Base-by-base conservation (phyloP, 2,888 invertebrate species). In the Diarsia mendica region DNA sequence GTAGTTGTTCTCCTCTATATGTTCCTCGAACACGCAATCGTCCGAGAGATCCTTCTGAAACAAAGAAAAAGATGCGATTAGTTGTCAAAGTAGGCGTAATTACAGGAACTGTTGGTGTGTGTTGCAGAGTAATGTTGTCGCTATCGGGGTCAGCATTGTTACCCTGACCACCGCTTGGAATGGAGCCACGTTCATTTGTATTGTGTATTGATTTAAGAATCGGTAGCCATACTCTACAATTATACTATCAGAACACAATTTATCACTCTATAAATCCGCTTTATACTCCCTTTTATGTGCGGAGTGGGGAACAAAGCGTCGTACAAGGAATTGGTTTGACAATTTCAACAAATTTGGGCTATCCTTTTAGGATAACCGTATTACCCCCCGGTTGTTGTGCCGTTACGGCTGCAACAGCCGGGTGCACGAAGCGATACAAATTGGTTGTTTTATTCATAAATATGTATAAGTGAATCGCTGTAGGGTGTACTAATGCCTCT, bases 21-120 rank as follows among this genome's bases (percentile, higher is more conserved):
- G 98, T 96, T 98, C 98, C 96, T 98, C 98, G 97, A 98, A 98
- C 93, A 98, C 97, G 97, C 98, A 98, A 91, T 98, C 98, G 93
- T 98, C 97, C 92, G 97, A 97, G 97, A 98, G 98, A 95, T 98
- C 98, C 96, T 97, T 98, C 98, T 98, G 98, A 90, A 98, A 98
- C 97, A 97, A 96, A 90, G 90, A 90, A 94, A 92, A 94, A 90
- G 71, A 84, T 85, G 86, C 84, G 85, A 89, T 92, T 89, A 91
- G 86, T 86, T 85, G 80, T 77, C 72, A 71, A 80, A 82, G 53
- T 64, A 71, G 70, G 83, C 89, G 85, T 75, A 64, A 61, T 69
- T 74, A 61, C 51, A 67, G 23, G 53, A 65, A 73, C 33, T 48
- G n/a, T 46, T 48, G 65, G 58, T 49, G 48, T 61, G 23, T 53